Evolutionary conservation across 2,797 vertebrate species (phyloP), one percentile per base, ranked within the genome.

Genomic region (Bryconaethiops microstoma): DNA sequence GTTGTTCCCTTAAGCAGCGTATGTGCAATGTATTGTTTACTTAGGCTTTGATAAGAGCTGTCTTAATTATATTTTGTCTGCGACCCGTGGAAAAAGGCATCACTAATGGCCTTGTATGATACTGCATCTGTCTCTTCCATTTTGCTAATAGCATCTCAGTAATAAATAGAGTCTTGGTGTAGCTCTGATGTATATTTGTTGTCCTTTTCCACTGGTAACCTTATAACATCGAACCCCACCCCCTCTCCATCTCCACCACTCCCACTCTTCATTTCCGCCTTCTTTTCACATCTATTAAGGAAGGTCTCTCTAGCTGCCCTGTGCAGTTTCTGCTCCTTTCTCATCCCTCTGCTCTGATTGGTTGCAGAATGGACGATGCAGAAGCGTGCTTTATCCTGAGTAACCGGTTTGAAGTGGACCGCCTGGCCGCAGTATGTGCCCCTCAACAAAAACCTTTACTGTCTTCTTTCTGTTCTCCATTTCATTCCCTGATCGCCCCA

Each of bases 311-410:
- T 57, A 4, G n/a, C 88, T 89, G 74, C 25, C 21, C 70, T 19
- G 19, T 78, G 42, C 68, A 23, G 29, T 80, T 84, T 74, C 60
- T 75, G 83, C 25, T 71, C 81, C 77, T 81, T 57, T 82, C 70
- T 68, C 40, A 76, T 67, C 63, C 39, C 54, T 62, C 63, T 63
- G 13, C 78, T 74, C 29, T 88, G 90, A 89, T 91, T 80, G 85
- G 85, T 89, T 87, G 84, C 86, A 96, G 95, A 90, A 95, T 96
- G 93, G 95, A 96, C 86, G 94, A 96, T 84, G 95, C 95, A 7
- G 95, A 96, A 86, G 95, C 94, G 89, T 96, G 95, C 90, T 96
- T 96, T 86, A 96, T 96, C 90, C 94, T 96, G 89, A 96, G 95
- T 85, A 96, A 95, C 91, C 92, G 95, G 50, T 95, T 95, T 89